phyloP scores from a whole-genome alignment of 2,797 vertebrate genomes.

The Molossus alvarezi region DNA sequence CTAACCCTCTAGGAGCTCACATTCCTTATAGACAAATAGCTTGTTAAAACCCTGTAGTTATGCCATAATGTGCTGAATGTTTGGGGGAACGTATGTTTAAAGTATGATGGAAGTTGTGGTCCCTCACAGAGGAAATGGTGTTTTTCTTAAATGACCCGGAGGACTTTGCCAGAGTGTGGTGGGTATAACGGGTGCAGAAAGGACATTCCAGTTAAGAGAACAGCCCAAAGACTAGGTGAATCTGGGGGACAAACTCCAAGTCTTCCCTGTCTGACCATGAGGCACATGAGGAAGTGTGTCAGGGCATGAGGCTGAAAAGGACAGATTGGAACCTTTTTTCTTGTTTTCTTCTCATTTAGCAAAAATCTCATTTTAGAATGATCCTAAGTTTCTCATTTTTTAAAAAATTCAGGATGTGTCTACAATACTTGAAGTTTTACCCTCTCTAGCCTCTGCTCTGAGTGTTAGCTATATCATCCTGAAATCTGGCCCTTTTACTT shows the following conservation, averaged over 20 bases:
- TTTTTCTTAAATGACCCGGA: not conserved
- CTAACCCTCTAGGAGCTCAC: not conserved
- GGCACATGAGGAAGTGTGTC: not conserved
- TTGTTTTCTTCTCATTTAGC: slow-evolving; percentile 51
- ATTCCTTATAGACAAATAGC: not conserved
- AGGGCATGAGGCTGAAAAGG: not conserved
- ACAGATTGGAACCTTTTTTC: not conserved
- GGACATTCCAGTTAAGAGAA: not conserved
- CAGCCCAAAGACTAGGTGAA: not conserved
- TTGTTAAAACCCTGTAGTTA: not conserved
- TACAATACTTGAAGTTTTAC: slow-evolving; percentile 35
- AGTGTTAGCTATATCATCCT: not conserved
- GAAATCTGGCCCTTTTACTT: not conserved
- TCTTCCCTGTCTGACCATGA: not conserved
- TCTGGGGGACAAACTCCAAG: not conserved
- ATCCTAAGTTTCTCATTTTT: slow-evolving; percentile 40
- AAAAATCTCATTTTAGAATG: slow-evolving; percentile 60
- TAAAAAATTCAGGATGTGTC: not conserved
- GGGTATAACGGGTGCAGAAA: not conserved
- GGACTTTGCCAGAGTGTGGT: not conserved
- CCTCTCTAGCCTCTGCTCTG: not conserved
- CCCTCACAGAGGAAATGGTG: not conserved
- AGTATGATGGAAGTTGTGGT: not conserved
- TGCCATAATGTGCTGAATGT: not conserved
- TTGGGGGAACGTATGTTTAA: not conserved